Percentiles rank a stretch among this genome's conserved stretches.
Evolutionary conservation across 1,140 invertebrate genomes (phyloP).

Genomic region (Pseudomyrmex cubaensis): DNA sequence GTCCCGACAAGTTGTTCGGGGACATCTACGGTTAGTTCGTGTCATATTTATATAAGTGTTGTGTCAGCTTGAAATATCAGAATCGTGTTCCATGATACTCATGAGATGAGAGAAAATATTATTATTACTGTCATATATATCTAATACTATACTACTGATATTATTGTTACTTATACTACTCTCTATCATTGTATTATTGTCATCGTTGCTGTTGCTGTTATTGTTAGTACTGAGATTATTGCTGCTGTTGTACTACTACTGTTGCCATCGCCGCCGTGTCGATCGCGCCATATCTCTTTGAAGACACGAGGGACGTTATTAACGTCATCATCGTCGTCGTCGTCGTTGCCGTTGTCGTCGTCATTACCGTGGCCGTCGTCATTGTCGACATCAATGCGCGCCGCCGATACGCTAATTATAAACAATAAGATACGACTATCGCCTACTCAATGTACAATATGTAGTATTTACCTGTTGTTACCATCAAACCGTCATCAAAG

Average conservation of each 20-base stretch:
- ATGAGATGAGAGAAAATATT: no score
- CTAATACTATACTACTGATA: constrained; percentile 39
- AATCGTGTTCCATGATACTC: not conserved
- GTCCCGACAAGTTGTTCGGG: not conserved
- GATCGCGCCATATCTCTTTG: constrained; percentile 12
- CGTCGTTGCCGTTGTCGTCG: constrained; percentile 58
- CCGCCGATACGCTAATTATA: constrained; percentile 73
- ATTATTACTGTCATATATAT: constrained; percentile 24
- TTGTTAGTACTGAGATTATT: constrained; percentile 69
- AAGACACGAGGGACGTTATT: constrained; percentile 52
- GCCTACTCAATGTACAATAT: constrained; percentile 86
- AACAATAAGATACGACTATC: constrained; percentile 84
- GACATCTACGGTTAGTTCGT: not conserved
- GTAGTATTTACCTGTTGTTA: constrained; percentile 86
- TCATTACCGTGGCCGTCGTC: constrained; percentile 52
- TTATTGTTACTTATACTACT: constrained; percentile 46
- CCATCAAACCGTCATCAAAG: constrained; percentile 86
- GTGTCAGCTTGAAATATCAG: constrained; percentile 14
- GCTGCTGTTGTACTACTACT: constrained; percentile 66
- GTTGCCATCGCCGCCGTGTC: constrained; percentile 67
- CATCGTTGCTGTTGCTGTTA: constrained; percentile 73
- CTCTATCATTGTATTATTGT: constrained; percentile 59
- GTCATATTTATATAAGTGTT: constrained; percentile 8
- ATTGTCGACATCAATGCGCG: constrained; percentile 42
- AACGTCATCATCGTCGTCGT: constrained; percentile 67